phyloP scores from a whole-genome alignment of 1,140 invertebrate species.

The Orchesella cincta region DNA sequence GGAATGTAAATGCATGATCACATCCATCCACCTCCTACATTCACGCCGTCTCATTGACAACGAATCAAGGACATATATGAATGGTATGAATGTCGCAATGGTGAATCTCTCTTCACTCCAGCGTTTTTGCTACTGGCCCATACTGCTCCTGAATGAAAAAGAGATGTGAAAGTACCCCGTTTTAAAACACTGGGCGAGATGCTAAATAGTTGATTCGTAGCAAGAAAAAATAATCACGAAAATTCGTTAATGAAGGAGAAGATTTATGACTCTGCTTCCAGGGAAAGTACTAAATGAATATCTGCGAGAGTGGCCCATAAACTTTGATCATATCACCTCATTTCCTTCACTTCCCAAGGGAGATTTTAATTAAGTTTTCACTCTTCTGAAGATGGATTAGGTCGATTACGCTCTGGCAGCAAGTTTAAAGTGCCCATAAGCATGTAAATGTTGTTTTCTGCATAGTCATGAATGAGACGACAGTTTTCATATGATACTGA shows the following conservation, averaged over 20 bases:
- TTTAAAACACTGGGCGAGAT: background rate
- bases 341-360: background rate
- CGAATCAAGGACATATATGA: no score
- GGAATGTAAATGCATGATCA: no score
- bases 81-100: no score
- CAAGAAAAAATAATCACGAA: background rate
- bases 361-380: constrained; percentile 19
- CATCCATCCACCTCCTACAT: no score
- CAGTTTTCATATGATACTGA: no score
- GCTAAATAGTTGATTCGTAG: background rate
- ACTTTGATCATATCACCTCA: constrained; percentile 7
- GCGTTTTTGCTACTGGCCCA: no score
- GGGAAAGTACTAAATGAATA: background rate
- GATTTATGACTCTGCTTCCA: constrained; percentile 3
- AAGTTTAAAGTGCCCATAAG: no score
- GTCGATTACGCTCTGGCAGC: background rate
- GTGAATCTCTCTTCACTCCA: no score
- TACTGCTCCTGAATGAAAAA: no score
- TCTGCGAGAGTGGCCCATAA: background rate
- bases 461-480: no score
- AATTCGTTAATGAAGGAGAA: background rate
- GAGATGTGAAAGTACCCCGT: no score
- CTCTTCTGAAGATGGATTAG: background rate
- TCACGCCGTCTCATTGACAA: background rate
- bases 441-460: no score